phyloP scores from a whole-genome alignment of 2,113 vertebrate species.

The Tonatia bakeri region DNA sequence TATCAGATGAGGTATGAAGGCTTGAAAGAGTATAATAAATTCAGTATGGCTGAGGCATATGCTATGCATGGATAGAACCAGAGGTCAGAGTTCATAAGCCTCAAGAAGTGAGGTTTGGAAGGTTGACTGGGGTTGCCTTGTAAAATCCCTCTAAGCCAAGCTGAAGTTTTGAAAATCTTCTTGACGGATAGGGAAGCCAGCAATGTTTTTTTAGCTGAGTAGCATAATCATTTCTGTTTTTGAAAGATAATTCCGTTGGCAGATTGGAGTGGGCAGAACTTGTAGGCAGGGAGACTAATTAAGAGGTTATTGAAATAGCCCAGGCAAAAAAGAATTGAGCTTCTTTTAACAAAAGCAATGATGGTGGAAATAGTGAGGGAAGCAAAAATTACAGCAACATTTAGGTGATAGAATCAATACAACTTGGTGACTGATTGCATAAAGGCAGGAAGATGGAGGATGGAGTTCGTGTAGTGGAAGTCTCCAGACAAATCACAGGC shows the following conservation, averaged over 20 bases:
- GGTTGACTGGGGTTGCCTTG: background rate
- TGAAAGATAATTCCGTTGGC: slow-evolving; percentile 60
- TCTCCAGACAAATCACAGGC: background rate
- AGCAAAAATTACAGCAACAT: slow-evolving; percentile 2
- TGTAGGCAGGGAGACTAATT: slow-evolving; percentile 65
- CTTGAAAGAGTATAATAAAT: background rate
- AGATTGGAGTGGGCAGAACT: slow-evolving; percentile 69
- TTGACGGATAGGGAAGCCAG: background rate
- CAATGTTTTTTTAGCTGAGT: slow-evolving; percentile 25
- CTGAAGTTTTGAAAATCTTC: background rate
- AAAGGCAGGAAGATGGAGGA: background rate
- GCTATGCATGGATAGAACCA: background rate
- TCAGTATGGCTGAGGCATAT: background rate
- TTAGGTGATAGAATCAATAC: slow-evolving; percentile 48
- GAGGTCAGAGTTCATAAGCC: background rate
- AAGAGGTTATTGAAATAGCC: slow-evolving; percentile 66
- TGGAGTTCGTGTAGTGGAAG: background rate
- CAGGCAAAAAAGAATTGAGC: slow-evolving; percentile 49
- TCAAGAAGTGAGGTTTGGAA: background rate
- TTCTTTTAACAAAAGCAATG: slow-evolving; percentile 41
- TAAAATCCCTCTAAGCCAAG: background rate
- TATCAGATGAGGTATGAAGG: background rate
- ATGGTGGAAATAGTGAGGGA: slow-evolving; percentile 16
- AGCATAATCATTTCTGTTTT: slow-evolving; percentile 56
- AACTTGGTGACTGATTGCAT: background rate